Base-by-base conservation (phyloP, 1,140 invertebrate genomes). In the Drepana arcuata region DNA sequence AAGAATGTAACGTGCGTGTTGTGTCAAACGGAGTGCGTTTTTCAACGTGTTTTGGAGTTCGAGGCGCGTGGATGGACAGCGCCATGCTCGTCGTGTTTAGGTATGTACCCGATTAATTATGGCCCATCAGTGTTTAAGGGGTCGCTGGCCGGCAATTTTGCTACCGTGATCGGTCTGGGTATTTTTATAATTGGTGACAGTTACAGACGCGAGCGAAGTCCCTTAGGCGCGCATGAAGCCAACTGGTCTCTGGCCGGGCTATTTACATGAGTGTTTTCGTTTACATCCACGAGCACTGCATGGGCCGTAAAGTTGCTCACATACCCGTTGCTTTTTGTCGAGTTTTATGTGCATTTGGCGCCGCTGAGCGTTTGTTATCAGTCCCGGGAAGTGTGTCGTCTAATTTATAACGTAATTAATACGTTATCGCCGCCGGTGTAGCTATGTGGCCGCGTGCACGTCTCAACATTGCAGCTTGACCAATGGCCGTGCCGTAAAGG, bases 331-430 rank as follows among this genome's bases (percentile, higher is more conserved):
- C 25, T 34, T 31, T 30, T 41, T 42, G 36, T 34, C 27, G 32
- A 40, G 46, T 60, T 61, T 62, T 60, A 60, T 60, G 51, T 72
- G 57, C 57, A 66, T 55, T 58, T 51, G 64, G 62, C 66, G 68
- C 66, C 62, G 64, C 49, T 60, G 51, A 48, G 42, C 33, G 23
- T 33, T 26, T 55, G 65, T 73, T 79, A 79, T 75, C 74, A 69
- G 59, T 46, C 18, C 33, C 38, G 57, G 53, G 61, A 74, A 77
- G 60, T 75, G 60, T 77, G 71, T 75, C 63, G 63, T 48, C 57
- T 67, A 68, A 74, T 77, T 70, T 74, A 78, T 67, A 72, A 72
- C 58, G 66, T 78, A 81, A 81, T 78, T 73, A 74, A 75, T 77
- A 56, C 41, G 44, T 73, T 77, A 81, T 74, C 71, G 66, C 47